Percentiles rank a stretch among this genome's conserved stretches.
phyloP scores from a whole-genome alignment of 2,113 vertebrate genomes.

The Bathybates hornii region DNA sequence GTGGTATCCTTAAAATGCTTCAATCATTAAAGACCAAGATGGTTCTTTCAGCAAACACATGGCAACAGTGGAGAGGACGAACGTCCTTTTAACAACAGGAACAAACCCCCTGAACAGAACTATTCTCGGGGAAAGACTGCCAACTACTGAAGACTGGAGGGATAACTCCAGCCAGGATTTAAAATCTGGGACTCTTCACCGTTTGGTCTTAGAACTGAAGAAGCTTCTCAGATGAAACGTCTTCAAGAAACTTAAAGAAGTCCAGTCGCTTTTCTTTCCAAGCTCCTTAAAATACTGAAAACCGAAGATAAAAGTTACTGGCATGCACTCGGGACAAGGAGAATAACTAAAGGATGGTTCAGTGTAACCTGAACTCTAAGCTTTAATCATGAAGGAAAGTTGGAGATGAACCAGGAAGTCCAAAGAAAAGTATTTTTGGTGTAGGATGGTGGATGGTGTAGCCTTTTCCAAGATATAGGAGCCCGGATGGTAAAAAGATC shows the following conservation, averaged over 20 bases:
- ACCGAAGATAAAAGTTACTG: neutral
- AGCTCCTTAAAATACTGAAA: neutral
- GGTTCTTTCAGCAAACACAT: neutral
- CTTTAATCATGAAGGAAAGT: neutral
- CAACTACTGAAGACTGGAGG: neutral
- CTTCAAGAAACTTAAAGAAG: neutral
- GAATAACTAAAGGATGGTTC: neutral
- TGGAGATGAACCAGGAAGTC: neutral
- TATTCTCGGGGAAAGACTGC: neutral
- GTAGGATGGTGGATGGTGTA: neutral
- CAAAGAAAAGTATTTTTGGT: neutral
- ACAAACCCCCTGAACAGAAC: neutral
- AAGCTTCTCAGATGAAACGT: neutral
- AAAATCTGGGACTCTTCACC: neutral
- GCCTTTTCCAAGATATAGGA: neutral
- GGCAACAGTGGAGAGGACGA: neutral
- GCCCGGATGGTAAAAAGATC: neutral
- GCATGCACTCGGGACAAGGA: fast-evolving
- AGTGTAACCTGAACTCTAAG: neutral
- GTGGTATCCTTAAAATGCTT: neutral
- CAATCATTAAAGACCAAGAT: neutral
- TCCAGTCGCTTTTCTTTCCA: neutral
- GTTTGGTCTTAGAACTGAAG: neutral
- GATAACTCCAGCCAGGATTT: neutral
- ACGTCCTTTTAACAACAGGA: neutral